Percentiles rank a stretch among this genome's conserved stretches.
These are phyloP conservation scores for Nipponacmea schrenckii DNA, from an alignment of 2,888 invertebrate genomes.

Conservation along the genomic window DNA sequence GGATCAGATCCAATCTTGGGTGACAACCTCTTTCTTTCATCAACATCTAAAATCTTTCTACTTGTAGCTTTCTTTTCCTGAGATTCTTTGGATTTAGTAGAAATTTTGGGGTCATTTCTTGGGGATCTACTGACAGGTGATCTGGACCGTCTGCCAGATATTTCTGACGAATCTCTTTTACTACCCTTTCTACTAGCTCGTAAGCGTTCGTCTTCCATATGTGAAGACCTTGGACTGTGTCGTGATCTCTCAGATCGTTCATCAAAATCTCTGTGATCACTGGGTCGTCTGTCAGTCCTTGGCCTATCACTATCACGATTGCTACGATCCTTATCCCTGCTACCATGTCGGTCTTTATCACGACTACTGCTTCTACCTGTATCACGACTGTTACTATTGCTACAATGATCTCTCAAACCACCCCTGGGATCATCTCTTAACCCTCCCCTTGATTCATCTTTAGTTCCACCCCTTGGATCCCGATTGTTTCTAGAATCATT, in stretches of 20 bases:
- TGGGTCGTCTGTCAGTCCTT: background rate
- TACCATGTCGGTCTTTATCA: slow-evolving; percentile 11
- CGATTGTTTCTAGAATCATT: slow-evolving; percentile 12
- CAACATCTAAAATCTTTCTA: background rate
- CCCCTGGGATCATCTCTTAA: slow-evolving; percentile 1
- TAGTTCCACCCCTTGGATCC: slow-evolving; percentile 21
- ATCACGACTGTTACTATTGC: slow-evolving; percentile 15
- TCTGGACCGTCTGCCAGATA: slow-evolving; percentile 31
- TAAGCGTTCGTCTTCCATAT: slow-evolving; percentile 23
- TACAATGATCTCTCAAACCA: slow-evolving; percentile 13
- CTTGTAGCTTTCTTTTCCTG: background rate
- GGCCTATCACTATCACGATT: slow-evolving; percentile 23
- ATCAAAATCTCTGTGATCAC: slow-evolving; percentile 13
- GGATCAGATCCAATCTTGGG: background rate
- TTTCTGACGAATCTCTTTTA: slow-evolving; percentile 16
- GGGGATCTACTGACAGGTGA: slow-evolving; percentile 25
- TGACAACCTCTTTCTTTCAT: background rate
- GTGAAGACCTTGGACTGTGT: slow-evolving; percentile 17
- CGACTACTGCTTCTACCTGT: slow-evolving; percentile 6
- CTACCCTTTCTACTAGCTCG: slow-evolving; percentile 15
- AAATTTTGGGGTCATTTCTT: background rate
- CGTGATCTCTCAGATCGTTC: slow-evolving; percentile 25
- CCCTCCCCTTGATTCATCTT: slow-evolving; percentile 5
- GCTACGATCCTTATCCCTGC: slow-evolving; percentile 11
- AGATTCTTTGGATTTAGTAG: no score